Evolutionary conservation across 1,140 invertebrate species (phyloP).

Genomic region (Sitodiplosis mosellana): DNA sequence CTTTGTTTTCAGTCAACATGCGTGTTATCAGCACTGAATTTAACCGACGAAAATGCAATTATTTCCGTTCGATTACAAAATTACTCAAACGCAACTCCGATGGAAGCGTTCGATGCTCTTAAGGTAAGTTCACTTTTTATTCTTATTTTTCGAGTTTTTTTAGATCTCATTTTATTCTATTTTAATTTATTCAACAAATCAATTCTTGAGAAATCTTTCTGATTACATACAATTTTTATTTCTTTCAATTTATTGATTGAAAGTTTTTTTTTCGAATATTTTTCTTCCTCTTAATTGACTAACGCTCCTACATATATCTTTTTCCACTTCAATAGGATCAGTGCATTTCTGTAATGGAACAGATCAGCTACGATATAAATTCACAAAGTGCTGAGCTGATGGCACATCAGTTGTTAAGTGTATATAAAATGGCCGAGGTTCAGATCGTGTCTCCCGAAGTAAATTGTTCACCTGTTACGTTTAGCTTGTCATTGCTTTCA

Average conservation of each 20-base stretch:
- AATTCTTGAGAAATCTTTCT: too few species aligned
- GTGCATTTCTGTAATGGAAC: constrained; percentile 59
- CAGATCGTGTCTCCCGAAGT: constrained; percentile 41
- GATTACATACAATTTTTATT: too few species aligned
- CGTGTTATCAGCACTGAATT: constrained; percentile 62
- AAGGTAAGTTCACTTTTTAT: constrained; percentile 3
- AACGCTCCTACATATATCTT: neutral
- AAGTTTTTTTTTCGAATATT: too few species aligned
- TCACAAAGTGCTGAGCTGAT: constrained; percentile 63
- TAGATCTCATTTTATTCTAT: too few species aligned
- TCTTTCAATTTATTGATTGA: too few species aligned
- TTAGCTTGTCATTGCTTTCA: too few species aligned
- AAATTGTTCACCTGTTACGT: constrained; percentile 11
- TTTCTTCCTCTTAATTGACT: neutral
- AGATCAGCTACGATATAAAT: constrained; percentile 67
- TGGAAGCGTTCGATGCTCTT: constrained; percentile 28
- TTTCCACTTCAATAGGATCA: constrained; percentile 42
- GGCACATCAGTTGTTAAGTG: constrained; percentile 66
- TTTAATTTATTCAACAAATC: too few species aligned
- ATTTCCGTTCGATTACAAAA: constrained; percentile 58
- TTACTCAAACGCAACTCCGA: constrained; percentile 34
- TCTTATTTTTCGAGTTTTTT: too few species aligned
- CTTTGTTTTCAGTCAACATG: constrained; percentile 47
- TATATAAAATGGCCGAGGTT: constrained; percentile 82
- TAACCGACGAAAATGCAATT: constrained; percentile 71